Base-by-base conservation (phyloP, 2,113 vertebrate species). In the Onychostruthus taczanowskii region DNA sequence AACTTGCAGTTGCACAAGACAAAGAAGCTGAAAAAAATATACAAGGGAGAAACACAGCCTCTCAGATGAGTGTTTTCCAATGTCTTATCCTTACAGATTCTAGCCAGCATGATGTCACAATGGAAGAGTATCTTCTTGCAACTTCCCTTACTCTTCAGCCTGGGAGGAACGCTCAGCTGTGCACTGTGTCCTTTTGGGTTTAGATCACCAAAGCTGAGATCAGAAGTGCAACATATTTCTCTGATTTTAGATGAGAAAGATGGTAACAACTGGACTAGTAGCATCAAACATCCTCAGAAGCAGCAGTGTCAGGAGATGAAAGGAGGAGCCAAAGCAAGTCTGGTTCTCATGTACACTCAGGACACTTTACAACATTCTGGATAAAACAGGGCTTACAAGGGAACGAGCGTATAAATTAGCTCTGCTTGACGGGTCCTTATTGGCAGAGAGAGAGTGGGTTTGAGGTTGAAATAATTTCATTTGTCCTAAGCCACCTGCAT, bases 151-250 rank as follows among this genome's bases (percentile, higher is more conserved):
- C 11, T 19, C 8, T 81, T 87, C 52, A 81, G 63, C 22, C 16
- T 33, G 17, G 23, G 2, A n/a, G 21, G 52, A 87, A 53, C 0
- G 0, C 22, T 72, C n/a, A 73, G 37, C 24, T 1, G 0, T 10
- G 8, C 7, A 37, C 9, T 11, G 13, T 21, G 31, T 23, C 8
- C 39, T 62, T 76, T 82, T 28, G 53, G 20, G 50, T 62, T 92
- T 62, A 78, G 28, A 64, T 28, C 52, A 66, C 28, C 67, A 44
- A 49, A 82, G 33, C 31, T n/a, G 23, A 76, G 53, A 59, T 44
- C 35, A 86, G 47, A 69, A 74, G 22, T 18, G 23, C 43, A 52
- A 41, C 0, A 0, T 47, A 27, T 84, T 31, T 19, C 11, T 70
- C 33, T 49, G n/a, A n/a, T 53, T 84, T 84, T 53, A 64, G 31